Base-by-base conservation (phyloP, 2,113 vertebrate species). In the Myrmecophaga tridactyla region DNA sequence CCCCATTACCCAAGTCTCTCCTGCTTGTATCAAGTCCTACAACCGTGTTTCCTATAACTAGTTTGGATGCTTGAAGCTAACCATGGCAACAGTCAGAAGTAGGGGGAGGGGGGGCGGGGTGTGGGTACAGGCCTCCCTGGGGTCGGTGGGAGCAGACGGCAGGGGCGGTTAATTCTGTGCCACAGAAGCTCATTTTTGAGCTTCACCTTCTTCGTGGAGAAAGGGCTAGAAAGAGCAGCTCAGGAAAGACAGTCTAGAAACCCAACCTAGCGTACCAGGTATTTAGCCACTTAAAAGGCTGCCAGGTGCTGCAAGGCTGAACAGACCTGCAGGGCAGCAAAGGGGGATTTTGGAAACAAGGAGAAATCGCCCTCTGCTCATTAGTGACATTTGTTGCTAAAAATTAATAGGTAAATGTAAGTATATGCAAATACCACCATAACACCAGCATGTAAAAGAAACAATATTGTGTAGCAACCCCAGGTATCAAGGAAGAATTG, bases 1-100 rank as follows among this genome's bases (percentile, higher is more conserved):
- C 93, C 48, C 4, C 84, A 18, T 84, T 43, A 7, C 48, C 69
- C 89, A 39, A 1, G 72, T 73, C 94, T 70, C 27, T 53, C 83
- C 41, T 12, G 43, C 72, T n/a, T 0, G 27, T 3, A 43, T 21
- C 0, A 20, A 78, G 75, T 17, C 62, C 77, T 17, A 0, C 69
- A 18, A 34, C 39, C 36, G 1, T 4, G 34, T 14, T 83, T 90
- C 92, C 94, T 51, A 70, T 29, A 12, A 63, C 58, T 27, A 2
- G 8, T 41, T 23, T 8, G 17, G 94, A 96, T 96, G 96, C 97
- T 95, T 92, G 77, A 34, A 13, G 43, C 56, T 29, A 39, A 12
- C 96, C 97, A 97, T 96, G 96, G 96, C 96, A 96, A 97, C 97
- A 34, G 13, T 34, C 36, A 43, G 36, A 56, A 46, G 86, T 23